A percentile compares a stretch with the other conserved stretches of the same genome.
Evolutionary conservation across 2,797 vertebrate genomes (phyloP).

Genomic region (Valencia hispanica): DNA sequence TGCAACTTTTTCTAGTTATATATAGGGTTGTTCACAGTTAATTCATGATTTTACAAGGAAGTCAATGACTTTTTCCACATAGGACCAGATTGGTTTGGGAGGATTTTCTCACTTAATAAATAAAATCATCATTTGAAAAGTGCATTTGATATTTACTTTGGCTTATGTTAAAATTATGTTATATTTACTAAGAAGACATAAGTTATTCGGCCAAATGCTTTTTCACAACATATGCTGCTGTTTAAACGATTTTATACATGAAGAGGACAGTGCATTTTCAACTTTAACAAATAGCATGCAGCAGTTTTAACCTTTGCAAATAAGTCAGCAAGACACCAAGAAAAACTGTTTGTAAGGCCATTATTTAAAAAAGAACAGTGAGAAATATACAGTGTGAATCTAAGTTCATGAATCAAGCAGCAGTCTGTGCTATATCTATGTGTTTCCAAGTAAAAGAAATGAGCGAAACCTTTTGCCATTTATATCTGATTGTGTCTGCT

Average conservation of each 20-base stretch:
- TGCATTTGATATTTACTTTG: neutral
- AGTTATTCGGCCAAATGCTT: neutral
- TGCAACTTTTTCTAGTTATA: no score
- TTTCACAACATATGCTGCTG: neutral
- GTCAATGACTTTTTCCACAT: neutral
- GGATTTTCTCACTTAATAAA: neutral
- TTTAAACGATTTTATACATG: neutral
- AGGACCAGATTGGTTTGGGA: neutral
- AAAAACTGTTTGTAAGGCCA: neutral
- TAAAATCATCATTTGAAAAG: neutral
- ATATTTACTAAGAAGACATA: neutral
- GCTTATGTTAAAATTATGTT: neutral
- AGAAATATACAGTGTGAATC: slow-evolving; percentile 1
- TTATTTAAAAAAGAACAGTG: neutral
- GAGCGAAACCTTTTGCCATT: slow-evolving; percentile 25
- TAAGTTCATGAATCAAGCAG: neutral
- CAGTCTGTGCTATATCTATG: slow-evolving; percentile 21
- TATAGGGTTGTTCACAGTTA: neutral
- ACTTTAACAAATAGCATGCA: neutral
- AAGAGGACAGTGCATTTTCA: neutral
- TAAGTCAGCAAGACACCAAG: neutral
- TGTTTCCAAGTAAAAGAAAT: slow-evolving; percentile 38
- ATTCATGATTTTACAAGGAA: neutral
- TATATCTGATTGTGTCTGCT: slow-evolving; percentile 17
- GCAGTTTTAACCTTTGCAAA: neutral